phyloP scores from a whole-genome alignment of 2,888 invertebrate species.

The Dryomyza anilis region DNA sequence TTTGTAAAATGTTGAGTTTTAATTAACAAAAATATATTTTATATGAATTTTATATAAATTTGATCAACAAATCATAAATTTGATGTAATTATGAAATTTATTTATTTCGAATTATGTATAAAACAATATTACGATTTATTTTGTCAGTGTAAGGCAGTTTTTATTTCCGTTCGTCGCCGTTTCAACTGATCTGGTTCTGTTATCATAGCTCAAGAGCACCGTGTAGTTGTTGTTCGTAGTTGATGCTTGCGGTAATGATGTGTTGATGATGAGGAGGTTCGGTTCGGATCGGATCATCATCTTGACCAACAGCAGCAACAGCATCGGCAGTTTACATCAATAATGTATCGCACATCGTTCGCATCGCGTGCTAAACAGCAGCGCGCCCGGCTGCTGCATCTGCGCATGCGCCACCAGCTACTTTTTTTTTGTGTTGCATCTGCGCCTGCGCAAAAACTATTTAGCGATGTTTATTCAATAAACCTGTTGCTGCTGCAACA shows the following conservation, averaged over 20 bases:
- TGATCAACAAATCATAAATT: too few relatives aligned
- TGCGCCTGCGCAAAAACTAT: constrained; percentile 27
- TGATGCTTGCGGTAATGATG: constrained; percentile 38
- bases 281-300: too few relatives aligned
- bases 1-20: too few relatives aligned
- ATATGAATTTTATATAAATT: too few relatives aligned
- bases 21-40: too few relatives aligned
- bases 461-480: constrained; percentile 57
- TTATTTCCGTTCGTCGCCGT: background rate
- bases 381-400: constrained; percentile 31
- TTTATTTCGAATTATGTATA: too few relatives aligned
- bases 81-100: too few relatives aligned
- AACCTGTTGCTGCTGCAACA: constrained; percentile 41
- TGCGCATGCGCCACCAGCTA: constrained; percentile 35
- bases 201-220: constrained; percentile 6
- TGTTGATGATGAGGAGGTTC: constrained; percentile 41
- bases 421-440: background rate
- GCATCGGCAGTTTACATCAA: constrained; percentile 23
- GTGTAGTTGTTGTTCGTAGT: constrained; percentile 1
- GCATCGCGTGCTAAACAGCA: constrained; percentile 37
- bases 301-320: constrained; percentile 29
- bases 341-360: constrained; percentile 10
- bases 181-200: constrained; percentile 17
- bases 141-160: too few relatives aligned
- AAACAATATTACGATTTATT: too few relatives aligned